These are phyloP conservation scores for Dreissena polymorpha DNA, from an alignment of 1,140 invertebrate species.

Conservation along the genomic window DNA sequence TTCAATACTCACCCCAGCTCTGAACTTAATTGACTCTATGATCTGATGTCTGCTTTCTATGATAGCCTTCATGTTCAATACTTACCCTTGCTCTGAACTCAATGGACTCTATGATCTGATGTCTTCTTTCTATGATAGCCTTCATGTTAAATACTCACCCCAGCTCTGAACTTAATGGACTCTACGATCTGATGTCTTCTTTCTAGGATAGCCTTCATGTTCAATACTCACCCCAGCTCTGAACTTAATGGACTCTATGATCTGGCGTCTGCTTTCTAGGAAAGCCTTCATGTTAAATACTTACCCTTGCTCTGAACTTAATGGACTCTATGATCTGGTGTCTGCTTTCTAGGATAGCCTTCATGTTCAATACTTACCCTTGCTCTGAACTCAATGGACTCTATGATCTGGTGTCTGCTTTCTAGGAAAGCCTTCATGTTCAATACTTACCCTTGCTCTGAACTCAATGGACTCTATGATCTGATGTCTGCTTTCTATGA, in stretches of 20 bases:
- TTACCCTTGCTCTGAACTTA: constrained; percentile 84
- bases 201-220: constrained; percentile 83
- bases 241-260: constrained; percentile 87
- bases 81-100: constrained; percentile 84
- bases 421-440: constrained; percentile 84
- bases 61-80: constrained; percentile 81
- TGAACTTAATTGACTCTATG: constrained; percentile 86
- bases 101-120: constrained; percentile 88
- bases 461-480: constrained; percentile 88
- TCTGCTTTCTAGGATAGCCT: constrained; percentile 84
- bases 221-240: too few species aligned
- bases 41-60: constrained; percentile 87
- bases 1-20: too few species aligned
- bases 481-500: constrained; percentile 87
- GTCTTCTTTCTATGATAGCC: constrained; percentile 84
- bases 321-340: constrained; percentile 89
- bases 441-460: too few species aligned
- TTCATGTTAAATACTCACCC: too few species aligned
- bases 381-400: constrained; percentile 86
- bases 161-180: constrained; percentile 85
- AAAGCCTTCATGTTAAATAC: too few species aligned
- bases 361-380: too few species aligned
- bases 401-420: constrained; percentile 87
- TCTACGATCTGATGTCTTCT: constrained; percentile 88
- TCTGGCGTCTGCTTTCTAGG: constrained; percentile 86